Evolutionary conservation across 2,113 vertebrate species (phyloP).

Genomic region (Nothocercus julius): DNA sequence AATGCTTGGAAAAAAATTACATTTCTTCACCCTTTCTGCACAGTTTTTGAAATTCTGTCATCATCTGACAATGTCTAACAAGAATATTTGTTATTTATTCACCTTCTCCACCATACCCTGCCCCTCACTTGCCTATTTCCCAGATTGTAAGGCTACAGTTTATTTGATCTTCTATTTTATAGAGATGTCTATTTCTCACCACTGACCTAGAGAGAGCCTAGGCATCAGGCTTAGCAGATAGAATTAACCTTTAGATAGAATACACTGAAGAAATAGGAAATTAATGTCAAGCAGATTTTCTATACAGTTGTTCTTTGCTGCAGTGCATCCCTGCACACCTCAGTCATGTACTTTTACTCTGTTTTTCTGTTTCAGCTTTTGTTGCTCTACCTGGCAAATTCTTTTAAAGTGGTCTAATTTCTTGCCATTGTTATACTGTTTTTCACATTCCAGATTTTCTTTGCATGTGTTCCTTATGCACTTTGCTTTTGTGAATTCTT

Average conservation of each 20-base stretch:
- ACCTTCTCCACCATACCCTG: not conserved
- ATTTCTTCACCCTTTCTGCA: not conserved
- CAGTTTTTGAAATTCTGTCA: not conserved
- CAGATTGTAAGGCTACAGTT: not conserved
- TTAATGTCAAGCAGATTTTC: not conserved
- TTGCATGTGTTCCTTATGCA: not conserved
- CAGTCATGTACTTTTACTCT: not conserved
- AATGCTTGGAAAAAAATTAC: not conserved
- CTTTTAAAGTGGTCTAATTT: not conserved
- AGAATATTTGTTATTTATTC: not conserved
- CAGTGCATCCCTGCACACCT: not conserved
- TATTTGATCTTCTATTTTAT: not conserved
- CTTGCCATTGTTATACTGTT: not conserved
- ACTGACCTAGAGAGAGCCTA: not conserved
- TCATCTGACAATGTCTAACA: not conserved
- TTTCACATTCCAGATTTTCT: not conserved
- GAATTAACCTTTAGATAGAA: not conserved
- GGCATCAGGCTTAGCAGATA: not conserved
- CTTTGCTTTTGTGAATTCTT: not conserved
- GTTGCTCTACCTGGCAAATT: not conserved
- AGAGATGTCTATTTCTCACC: not conserved
- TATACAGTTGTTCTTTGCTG: rapidly evolving
- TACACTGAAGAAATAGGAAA: not conserved
- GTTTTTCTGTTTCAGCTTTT: not conserved
- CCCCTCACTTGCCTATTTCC: rapidly evolving